Evolutionary conservation across 2,888 invertebrate genomes (phyloP).

Genomic region (Lasioglossum marginatum): DNA sequence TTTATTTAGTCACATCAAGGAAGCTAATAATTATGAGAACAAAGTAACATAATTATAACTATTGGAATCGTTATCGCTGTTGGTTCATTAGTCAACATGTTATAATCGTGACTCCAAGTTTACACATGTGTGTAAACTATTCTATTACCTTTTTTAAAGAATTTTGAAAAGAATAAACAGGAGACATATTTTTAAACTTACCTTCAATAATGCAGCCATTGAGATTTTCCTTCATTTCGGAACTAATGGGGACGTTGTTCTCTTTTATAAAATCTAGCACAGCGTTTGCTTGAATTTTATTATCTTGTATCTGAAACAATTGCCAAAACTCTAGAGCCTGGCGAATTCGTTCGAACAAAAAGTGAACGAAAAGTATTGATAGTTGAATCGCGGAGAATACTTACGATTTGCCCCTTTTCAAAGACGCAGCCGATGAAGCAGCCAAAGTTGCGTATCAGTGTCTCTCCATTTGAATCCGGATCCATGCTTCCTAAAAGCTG

Average conservation of each 20-base stretch:
- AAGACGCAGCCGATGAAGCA: conserved; percentile 27
- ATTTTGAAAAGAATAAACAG: background rate
- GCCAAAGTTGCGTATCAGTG: background rate
- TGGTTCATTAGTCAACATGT: background rate
- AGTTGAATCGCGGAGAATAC: background rate
- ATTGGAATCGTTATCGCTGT: background rate
- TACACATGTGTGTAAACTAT: background rate
- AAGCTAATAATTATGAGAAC: background rate
- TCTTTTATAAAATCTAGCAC: background rate
- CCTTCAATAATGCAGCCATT: background rate
- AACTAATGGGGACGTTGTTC: background rate
- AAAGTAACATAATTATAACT: background rate
- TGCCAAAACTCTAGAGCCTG: background rate
- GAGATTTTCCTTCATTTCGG: background rate
- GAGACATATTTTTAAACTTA: background rate
- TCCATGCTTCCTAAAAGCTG: background rate
- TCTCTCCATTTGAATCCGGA: background rate
- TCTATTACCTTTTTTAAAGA: background rate
- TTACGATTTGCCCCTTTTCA: conserved; percentile 33
- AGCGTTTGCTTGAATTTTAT: background rate
- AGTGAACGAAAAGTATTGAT: background rate
- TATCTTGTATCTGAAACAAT: conserved; percentile 7
- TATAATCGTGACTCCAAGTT: background rate
- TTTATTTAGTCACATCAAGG: background rate
- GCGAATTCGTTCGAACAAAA: background rate